Evolutionary conservation across 2,113 vertebrate genomes (phyloP).

Genomic region (Nematolebias whitei): DNA sequence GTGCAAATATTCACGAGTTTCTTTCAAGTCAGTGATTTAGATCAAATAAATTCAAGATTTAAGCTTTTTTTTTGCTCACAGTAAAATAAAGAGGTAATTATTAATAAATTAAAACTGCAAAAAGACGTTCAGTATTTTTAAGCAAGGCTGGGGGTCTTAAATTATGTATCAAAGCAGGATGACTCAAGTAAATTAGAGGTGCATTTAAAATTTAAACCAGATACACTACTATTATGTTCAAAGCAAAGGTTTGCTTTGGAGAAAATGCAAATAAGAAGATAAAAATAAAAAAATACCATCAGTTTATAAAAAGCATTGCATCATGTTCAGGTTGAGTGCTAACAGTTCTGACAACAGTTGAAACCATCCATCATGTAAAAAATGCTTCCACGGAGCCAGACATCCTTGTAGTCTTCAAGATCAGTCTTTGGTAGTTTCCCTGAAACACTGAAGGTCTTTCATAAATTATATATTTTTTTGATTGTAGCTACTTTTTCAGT

Average conservation of each 20-base stretch:
- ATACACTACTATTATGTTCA: slow-evolving; percentile 1
- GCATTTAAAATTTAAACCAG: slow-evolving; percentile 25
- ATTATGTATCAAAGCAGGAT: slow-evolving; percentile 58
- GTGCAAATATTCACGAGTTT: slow-evolving; percentile 20
- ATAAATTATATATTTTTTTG: neutral
- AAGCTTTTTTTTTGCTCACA: slow-evolving; percentile 24
- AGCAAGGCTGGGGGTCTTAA: slow-evolving; percentile 26
- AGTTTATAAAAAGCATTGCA: slow-evolving; percentile 20
- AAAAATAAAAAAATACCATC: slow-evolving; percentile 18
- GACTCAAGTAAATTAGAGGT: slow-evolving; percentile 30
- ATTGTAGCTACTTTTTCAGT: neutral
- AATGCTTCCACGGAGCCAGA: neutral
- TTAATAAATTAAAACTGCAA: slow-evolving; percentile 21
- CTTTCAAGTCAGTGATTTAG: slow-evolving; percentile 28
- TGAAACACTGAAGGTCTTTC: neutral
- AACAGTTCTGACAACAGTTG: neutral
- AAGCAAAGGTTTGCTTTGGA: slow-evolving; percentile 38
- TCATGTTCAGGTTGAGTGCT: slow-evolving; percentile 20
- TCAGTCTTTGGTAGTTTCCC: neutral
- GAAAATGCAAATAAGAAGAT: slow-evolving; percentile 38
- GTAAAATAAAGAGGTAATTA: slow-evolving; percentile 17
- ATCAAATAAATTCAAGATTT: slow-evolving; percentile 31
- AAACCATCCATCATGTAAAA: neutral
- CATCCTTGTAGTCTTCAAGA: neutral
- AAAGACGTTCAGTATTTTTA: slow-evolving; percentile 8